Conservation (phyloP, 1,140 invertebrate species). For the Papilio polyxenes region DNA sequence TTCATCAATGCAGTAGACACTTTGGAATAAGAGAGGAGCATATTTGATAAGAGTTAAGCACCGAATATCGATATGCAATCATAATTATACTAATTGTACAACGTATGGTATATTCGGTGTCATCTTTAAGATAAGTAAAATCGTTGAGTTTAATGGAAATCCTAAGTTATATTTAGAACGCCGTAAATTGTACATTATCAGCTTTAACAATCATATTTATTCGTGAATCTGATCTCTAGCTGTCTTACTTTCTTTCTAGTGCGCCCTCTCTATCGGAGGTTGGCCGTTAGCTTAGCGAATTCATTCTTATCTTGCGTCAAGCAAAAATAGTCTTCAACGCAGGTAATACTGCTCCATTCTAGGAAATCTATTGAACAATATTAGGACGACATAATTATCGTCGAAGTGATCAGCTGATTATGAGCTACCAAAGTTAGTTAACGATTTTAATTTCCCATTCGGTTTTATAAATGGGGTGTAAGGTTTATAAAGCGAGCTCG, state of each 20-base stretch:
- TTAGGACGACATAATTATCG: not conserved
- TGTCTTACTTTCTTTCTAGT: not conserved
- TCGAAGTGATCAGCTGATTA: not conserved
- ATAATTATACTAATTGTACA: not conserved
- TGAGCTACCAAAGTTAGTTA: not conserved
- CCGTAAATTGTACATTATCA: not conserved
- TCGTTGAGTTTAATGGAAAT: not conserved
- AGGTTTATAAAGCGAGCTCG: not conserved
- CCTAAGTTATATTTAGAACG: not conserved
- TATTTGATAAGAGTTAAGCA: no score
- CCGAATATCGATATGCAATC: not conserved
- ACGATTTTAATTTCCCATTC: conserved; percentile 12
- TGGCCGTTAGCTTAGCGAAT: not conserved
- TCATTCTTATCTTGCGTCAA: not conserved
- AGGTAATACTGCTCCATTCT: not conserved
- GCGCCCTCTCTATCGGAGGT: not conserved
- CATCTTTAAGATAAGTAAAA: not conserved
- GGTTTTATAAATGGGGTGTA: conserved; percentile 15
- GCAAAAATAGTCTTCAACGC: not conserved
- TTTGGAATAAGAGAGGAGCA: no score
- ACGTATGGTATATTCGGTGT: not conserved
- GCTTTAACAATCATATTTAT: not conserved
- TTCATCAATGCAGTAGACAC: no score
- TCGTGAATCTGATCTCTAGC: not conserved
- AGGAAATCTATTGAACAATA: not conserved